phyloP scores from a whole-genome alignment of 2,888 invertebrate species.

The Exocentrus adspersus region DNA sequence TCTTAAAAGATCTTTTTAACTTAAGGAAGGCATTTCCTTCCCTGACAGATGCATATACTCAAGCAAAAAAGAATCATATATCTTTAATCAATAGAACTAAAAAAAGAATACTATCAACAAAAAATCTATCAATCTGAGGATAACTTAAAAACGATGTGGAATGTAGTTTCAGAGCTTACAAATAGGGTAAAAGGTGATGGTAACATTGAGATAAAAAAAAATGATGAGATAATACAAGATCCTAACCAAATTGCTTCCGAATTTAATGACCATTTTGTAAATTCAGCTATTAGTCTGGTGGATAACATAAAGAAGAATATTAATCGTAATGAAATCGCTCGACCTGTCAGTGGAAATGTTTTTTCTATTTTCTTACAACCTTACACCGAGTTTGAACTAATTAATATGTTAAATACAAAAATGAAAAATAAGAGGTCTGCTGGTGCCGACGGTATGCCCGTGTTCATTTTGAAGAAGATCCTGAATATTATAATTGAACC shows the following conservation, averaged over 20 bases:
- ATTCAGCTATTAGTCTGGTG: neutral
- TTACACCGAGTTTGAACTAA: no score
- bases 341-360: neutral
- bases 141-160: neutral
- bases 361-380: no score
- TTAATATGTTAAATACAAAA: no score
- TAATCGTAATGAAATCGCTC: neutral
- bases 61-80: conserved; percentile 18
- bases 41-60: conserved; percentile 6
- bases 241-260: no score
- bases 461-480: neutral
- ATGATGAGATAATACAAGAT: no score
- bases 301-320: neutral
- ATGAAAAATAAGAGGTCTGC: no score
- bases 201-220: neutral
- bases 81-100: conserved; percentile 12
- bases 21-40: neutral
- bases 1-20: neutral
- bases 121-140: conserved; percentile 11
- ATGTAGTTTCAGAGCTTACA: conserved; percentile 7
- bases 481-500: neutral
- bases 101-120: conserved; percentile 5
- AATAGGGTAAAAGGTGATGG: neutral
- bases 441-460: neutral
- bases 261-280: no score